Base-by-base conservation (phyloP, 2,113 vertebrate species). In the Spilogale gracilis region DNA sequence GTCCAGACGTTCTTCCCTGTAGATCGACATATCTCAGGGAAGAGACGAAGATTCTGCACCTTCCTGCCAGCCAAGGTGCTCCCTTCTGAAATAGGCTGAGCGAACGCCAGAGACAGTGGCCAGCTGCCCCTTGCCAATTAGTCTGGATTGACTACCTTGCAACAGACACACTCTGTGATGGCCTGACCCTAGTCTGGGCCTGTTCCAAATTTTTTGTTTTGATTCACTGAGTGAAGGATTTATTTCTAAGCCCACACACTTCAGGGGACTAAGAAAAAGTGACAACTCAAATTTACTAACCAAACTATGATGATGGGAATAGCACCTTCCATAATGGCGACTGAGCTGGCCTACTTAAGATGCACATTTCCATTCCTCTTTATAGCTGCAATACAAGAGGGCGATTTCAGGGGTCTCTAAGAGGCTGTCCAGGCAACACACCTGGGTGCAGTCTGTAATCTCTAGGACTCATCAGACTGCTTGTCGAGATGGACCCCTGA, bases 261-360 rank as follows among this genome's bases (percentile, higher is more conserved):
- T 96, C 0, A 96, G 81, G 87, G 89, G 58, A 32, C 32, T 73
- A 93, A 98, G 0, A 56, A 96, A 91, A 92, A 97, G 69, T 71
- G 91, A 96, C 67, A 96, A 91, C 94, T 93, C 80, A 80, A 97
- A 94, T 96, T 96, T 83, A 93, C 97, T 98, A 98, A 98, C 98
- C 98, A 98, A 98, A 98, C 97, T 97, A 69, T 91, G 96, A 96
- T 89, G 96, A 98, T 0, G 1, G 12, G 67, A 94, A 74, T 21
- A 91, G 89, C 94, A 63, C 58, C 14, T 95, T 97, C 79, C 94
- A 56, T 86, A 45, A 86, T 38, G 92, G 74, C 91, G 4, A 94
- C 89, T 93, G 94, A 91, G 93, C 80, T 95, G 94, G 86, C 78
- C 84, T 25, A 5, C n/a, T 71, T 92, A 89, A 91, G 89, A 89